phyloP scores from a whole-genome alignment of 2,113 vertebrate genomes.

The Malurus alboscapulatus region DNA sequence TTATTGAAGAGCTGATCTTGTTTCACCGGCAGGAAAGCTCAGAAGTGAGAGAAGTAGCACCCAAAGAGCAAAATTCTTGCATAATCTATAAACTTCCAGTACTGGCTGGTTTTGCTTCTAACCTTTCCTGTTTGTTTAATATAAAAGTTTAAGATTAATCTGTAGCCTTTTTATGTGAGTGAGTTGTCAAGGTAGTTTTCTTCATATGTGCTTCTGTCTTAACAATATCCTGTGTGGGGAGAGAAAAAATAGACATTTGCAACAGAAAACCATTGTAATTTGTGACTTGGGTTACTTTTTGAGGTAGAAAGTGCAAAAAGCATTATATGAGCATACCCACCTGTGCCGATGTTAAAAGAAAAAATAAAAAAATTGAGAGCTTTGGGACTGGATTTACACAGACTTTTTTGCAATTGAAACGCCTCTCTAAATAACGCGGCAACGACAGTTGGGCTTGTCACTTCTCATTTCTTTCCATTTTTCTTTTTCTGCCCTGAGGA shows the following conservation, averaged over 20 bases:
- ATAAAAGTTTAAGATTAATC: neutral
- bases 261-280: conserved; percentile 4
- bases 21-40: conserved; percentile 18
- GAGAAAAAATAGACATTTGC: neutral
- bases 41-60: conserved; percentile 39
- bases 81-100: neutral
- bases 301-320: neutral
- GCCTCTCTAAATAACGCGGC: neutral
- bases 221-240: conserved; percentile 28
- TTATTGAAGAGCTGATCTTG: conserved; percentile 23
- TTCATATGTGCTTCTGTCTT: neutral
- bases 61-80: neutral
- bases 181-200: neutral
- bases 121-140: conserved; percentile 2
- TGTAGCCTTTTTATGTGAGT: neutral
- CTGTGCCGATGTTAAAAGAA: neutral
- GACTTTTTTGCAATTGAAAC: neutral
- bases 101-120: neutral
- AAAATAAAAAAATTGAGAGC: neutral
- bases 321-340: neutral
- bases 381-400: neutral
- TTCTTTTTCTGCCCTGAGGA: neutral
- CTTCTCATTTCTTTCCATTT: neutral
- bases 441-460: neutral
- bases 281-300: neutral